These are phyloP conservation scores for Poecile montanus DNA, from an alignment of 2,797 vertebrate species.

Conservation along the genomic window DNA sequence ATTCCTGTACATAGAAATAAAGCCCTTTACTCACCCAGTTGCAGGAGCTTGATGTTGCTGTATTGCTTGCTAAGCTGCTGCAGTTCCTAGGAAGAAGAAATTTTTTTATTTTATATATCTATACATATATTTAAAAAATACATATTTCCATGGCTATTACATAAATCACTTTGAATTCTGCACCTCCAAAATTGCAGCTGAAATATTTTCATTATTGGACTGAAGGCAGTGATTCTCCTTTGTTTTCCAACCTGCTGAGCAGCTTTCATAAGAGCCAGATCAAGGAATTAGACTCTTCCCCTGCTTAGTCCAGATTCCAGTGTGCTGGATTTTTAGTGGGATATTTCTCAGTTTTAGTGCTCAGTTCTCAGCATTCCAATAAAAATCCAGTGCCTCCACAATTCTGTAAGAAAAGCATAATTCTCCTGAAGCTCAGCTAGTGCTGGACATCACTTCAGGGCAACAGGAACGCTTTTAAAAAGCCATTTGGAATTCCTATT, in stretches of 20 bases:
- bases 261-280: background rate
- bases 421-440: background rate
- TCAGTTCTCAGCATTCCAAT: background rate
- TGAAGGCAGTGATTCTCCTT: background rate
- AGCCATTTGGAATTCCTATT: background rate
- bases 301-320: background rate
- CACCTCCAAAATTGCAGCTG: background rate
- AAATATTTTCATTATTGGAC: background rate
- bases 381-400: background rate
- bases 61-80: conserved; percentile 68
- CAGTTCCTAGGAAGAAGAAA: conserved; percentile 43
- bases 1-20: background rate
- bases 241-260: background rate
- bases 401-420: rapidly evolving
- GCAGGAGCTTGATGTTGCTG: conserved; percentile 62
- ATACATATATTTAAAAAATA: background rate
- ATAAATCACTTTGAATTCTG: background rate
- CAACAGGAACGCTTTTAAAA: background rate
- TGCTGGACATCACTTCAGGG: background rate
- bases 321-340: background rate
- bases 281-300: background rate
- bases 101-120: background rate
- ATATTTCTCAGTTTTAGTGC: background rate
- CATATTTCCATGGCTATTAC: background rate
- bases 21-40: conserved; percentile 48